Percentiles rank a stretch among this genome's conserved stretches.
These are phyloP conservation scores for Pemphigus obesinymphae DNA, from an alignment of 1,140 invertebrate genomes.

Conservation along the genomic window DNA sequence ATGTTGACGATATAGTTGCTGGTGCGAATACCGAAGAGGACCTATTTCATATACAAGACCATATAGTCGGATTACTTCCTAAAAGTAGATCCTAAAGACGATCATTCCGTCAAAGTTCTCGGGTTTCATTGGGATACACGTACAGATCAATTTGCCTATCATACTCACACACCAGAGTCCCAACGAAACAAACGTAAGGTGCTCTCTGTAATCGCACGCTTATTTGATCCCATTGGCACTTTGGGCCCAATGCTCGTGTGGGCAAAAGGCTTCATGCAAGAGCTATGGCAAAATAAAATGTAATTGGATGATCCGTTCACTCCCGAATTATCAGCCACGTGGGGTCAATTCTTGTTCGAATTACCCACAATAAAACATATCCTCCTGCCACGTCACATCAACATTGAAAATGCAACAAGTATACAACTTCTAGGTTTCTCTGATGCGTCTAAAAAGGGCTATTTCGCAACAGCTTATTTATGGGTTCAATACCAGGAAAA, in stretches of 20 bases:
- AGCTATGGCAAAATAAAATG: constrained; percentile 37
- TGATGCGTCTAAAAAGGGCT: neutral
- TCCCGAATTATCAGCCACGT: neutral
- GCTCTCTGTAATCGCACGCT: constrained; percentile 42
- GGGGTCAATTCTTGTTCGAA: constrained; percentile 33
- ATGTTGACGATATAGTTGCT: neutral
- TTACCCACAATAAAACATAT: neutral
- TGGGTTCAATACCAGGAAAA: no score
- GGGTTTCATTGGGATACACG: neutral
- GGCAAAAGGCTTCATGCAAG: constrained; percentile 42
- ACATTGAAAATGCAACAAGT: neutral
- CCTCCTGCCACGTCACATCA: no score
- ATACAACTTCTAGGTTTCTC: neutral
- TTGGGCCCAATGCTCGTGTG: constrained; percentile 45
- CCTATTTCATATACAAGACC: neutral
- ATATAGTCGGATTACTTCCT: neutral
- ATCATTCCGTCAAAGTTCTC: neutral
- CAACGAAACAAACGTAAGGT: constrained; percentile 34
- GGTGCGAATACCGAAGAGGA: neutral
- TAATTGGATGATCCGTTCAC: constrained; percentile 26
- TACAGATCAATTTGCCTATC: neutral
- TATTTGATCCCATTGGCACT: constrained; percentile 48
- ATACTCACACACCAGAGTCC: neutral
- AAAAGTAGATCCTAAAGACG: neutral
- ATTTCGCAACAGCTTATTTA: no score